phyloP scores from a whole-genome alignment of 2,888 invertebrate genomes.

The Eupithecia centaureata region DNA sequence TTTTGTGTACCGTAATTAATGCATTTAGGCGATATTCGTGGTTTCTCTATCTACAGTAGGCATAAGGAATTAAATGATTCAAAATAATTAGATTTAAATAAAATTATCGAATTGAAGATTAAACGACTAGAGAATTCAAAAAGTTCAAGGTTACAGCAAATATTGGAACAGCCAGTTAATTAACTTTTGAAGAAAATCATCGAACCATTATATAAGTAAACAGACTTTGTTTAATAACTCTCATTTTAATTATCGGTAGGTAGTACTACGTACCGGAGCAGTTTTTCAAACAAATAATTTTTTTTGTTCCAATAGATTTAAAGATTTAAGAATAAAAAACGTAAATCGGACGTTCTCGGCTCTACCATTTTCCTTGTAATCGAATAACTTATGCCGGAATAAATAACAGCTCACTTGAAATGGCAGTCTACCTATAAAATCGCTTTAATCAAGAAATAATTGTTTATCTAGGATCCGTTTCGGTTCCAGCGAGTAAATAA shows the following conservation, averaged over 20 bases:
- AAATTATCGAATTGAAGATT: no score
- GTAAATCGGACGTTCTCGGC: neutral
- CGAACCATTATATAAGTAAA: constrained; percentile 1
- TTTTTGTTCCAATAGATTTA: no score
- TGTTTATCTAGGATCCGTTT: constrained; percentile 19
- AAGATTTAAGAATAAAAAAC: no score
- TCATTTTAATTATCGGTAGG: neutral
- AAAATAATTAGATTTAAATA: no score
- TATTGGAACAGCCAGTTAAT: neutral
- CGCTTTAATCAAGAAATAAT: neutral
- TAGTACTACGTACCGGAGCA: no score
- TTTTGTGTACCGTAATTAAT: no score
- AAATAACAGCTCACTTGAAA: neutral
- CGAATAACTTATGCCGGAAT: neutral
- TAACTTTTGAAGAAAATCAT: neutral
- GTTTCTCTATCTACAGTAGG: no score
- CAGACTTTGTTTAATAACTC: neutral
- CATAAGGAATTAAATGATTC: no score
- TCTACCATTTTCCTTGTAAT: neutral
- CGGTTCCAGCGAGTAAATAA: constrained; percentile 28
- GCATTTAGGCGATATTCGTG: no score
- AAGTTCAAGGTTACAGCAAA: constrained; percentile 5
- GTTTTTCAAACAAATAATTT: no score
- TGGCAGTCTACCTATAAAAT: neutral
- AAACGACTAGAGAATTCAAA: neutral